A percentile compares a stretch with the other conserved stretches of the same genome.
Evolutionary conservation across 2,113 vertebrate species (phyloP).

Genomic region (Pluvianellus socialis): DNA sequence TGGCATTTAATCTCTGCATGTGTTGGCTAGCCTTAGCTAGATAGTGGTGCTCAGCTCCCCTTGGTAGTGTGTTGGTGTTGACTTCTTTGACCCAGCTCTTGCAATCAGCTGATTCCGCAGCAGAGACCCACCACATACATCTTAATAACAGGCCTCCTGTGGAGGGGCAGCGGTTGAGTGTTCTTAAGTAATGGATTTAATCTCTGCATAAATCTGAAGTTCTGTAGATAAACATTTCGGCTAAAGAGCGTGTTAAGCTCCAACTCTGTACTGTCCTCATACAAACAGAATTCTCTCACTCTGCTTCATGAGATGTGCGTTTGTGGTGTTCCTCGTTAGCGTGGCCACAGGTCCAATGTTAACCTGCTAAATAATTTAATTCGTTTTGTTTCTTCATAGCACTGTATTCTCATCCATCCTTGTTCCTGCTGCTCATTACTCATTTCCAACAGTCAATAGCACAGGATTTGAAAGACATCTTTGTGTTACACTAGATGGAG

Average conservation of each 20-base stretch:
- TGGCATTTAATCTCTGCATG: not conserved
- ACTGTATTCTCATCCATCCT: not conserved
- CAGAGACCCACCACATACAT: not conserved
- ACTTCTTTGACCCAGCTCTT: not conserved
- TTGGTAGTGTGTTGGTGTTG: not conserved
- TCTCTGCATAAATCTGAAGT: slow-evolving; percentile 12
- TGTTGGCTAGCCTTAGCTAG: not conserved
- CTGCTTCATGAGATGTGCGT: not conserved
- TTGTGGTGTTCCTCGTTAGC: not conserved
- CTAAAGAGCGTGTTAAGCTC: not conserved
- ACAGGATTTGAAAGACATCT: not conserved
- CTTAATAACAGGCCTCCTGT: not conserved
- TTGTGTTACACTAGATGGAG: not conserved
- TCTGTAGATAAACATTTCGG: slow-evolving; percentile 13
- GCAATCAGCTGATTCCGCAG: not conserved
- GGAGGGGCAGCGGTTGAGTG: not conserved
- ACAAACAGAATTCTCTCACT: not conserved
- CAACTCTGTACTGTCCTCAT: not conserved
- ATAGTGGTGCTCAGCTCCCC: not conserved
- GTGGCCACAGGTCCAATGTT: not conserved
- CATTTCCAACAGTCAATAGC: not conserved
- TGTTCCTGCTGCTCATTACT: not conserved
- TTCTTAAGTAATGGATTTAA: slow-evolving; percentile 34
- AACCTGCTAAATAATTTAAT: not conserved
- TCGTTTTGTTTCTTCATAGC: not conserved